These are phyloP conservation scores for Homarus gammarus DNA, from an alignment of 2,888 invertebrate genomes.

Conservation along the genomic window DNA sequence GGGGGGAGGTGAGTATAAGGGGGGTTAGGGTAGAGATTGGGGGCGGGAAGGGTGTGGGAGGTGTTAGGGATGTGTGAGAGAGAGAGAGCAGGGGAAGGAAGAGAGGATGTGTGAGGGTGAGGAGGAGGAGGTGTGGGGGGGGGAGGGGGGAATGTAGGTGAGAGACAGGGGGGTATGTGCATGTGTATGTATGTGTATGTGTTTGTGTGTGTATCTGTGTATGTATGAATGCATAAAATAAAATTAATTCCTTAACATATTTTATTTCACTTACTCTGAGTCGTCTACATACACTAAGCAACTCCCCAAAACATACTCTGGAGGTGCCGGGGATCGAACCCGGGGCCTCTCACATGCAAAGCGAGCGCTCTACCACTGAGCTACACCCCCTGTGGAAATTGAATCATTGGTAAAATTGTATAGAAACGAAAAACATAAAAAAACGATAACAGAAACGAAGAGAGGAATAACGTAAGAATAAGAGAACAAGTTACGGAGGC, in stretches of 20 bases:
- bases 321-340: constrained; percentile 79
- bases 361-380: constrained; percentile 80
- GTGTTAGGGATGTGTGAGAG: too few relatives aligned
- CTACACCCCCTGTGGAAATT: constrained; percentile 79
- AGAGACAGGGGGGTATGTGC: not conserved
- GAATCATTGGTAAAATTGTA: too few relatives aligned
- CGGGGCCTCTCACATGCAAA: constrained; percentile 79
- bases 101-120: not conserved
- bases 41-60: not conserved
- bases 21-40: not conserved
- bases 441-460: too few relatives aligned
- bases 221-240: too few relatives aligned
- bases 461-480: too few relatives aligned
- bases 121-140: not conserved
- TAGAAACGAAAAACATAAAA: too few relatives aligned
- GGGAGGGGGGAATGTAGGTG: not conserved
- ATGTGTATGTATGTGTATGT: constrained; percentile 13
- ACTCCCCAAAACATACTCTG: too few relatives aligned
- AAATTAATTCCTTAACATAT: too few relatives aligned
- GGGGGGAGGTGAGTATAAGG: not conserved
- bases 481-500: too few relatives aligned
- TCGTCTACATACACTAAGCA: too few relatives aligned
- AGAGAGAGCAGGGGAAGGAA: not conserved
- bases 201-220: not conserved
- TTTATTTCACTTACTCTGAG: too few relatives aligned